Base-by-base conservation (phyloP, 1,140 invertebrate genomes). In the Drosophila guanche region DNA sequence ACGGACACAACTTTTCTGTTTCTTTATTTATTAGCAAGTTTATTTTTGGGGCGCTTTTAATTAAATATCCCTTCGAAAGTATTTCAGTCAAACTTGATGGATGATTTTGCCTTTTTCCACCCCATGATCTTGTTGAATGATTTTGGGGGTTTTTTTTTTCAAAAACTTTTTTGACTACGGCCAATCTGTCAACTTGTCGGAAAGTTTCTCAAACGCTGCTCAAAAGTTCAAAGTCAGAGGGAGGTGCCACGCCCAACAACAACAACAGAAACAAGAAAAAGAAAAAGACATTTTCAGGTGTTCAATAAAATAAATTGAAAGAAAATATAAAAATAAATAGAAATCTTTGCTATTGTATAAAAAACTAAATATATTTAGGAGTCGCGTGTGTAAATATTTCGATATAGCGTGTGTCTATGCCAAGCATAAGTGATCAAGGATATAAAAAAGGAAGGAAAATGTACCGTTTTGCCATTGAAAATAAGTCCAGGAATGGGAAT, bases 261-360 rank as follows among this genome's bases (percentile, higher is more conserved):
- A n/a, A 51, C 45, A 65, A 57, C 25, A 46, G 22, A 45, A 66
- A 69, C n/a, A 29, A 23, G 41, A 40, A 20, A 72, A 51, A 16
- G 48, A 66, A 79, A 85, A 86, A 86, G 81, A 86, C 81, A 86
- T 88, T 86, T 86, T 88, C 81, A 86, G 81, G 83, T 86, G 77
- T 86, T 86, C 83, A 77, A 40, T 33, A 74, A 61, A 67, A 53
- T 55, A 74, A 81, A 86, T 69, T 23, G 40, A 65, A 3, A 53
- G 51, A 55, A 40, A 25, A 51, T 37, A 37, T 16, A 41, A 37
- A 23, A 10, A 20, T 23, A 54, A 12, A 23, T 41, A 2, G 33
- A 45, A 37, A 25, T 25, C 14, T 14, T 45, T 60, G 57, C 61
- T 56, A 62, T 59, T 60, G 16, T 79, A 59, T 79, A 53, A 48